phyloP scores from a whole-genome alignment of 2,888 invertebrate genomes.

The Apomyelois bistriatella region DNA sequence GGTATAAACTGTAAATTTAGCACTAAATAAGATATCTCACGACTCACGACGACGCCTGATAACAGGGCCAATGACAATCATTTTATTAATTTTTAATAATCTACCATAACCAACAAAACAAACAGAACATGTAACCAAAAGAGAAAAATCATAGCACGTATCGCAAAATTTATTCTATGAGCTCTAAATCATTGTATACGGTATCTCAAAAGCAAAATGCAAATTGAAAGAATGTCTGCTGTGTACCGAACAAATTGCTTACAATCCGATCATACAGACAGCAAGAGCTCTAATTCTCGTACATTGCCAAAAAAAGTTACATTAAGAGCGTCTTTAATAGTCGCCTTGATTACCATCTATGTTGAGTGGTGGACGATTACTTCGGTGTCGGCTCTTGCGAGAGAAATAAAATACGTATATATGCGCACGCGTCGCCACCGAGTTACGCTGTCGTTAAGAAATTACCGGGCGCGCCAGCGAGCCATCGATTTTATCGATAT shows the following conservation, averaged over 20 bases:
- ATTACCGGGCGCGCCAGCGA: conserved; percentile 70
- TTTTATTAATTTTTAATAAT: not conserved
- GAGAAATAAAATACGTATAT: conserved; percentile 75
- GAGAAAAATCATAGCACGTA: not conserved
- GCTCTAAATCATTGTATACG: not conserved
- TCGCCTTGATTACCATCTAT: conserved; percentile 75
- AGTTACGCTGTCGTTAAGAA: conserved; percentile 79
- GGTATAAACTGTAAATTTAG: too few species aligned
- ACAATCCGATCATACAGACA: conserved; percentile 26
- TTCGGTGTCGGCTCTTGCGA: conserved; percentile 68
- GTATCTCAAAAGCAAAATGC: conserved; percentile 4
- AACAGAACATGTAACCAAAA: not conserved
- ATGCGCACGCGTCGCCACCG: conserved; percentile 77
- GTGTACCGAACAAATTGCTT: conserved; percentile 22
- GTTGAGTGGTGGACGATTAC: conserved; percentile 77
- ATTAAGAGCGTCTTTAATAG: conserved; percentile 74
- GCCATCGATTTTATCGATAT: conserved; percentile 79
- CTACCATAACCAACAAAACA: not conserved
- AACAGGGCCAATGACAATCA: too few species aligned
- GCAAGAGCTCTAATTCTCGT: conserved; percentile 51
- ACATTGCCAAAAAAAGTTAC: conserved; percentile 62
- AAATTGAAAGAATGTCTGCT: conserved; percentile 25
- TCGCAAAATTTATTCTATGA: conserved; percentile 14
- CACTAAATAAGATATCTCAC: too few species aligned
- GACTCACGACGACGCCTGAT: too few species aligned